Conservation (phyloP, 1,140 invertebrate species). For the Drosophila elegans region DNA sequence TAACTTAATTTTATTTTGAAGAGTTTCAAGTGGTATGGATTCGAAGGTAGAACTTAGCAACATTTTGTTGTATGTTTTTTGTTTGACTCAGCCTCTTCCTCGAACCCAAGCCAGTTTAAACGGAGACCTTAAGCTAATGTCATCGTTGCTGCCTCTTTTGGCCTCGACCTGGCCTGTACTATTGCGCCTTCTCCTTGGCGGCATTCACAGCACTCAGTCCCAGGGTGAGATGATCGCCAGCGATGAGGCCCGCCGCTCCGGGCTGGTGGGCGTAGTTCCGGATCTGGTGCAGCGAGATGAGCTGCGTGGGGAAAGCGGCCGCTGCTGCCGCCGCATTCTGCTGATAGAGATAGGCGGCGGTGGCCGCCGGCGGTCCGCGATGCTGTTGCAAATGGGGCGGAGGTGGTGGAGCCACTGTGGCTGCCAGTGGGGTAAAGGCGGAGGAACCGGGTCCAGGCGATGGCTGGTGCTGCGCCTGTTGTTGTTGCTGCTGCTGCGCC, state of each 20-base stretch:
- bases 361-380: conserved; percentile 86
- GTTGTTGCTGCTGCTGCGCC: conserved; percentile 80
- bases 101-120: conserved; percentile 31
- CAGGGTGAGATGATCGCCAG: conserved; percentile 80
- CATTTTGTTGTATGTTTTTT: neutral
- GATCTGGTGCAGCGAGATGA: conserved; percentile 98
- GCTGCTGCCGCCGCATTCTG: conserved; percentile 87
- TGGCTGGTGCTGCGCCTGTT: conserved; percentile 84
- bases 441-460: conserved; percentile 86
- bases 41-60: neutral
- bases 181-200: conserved; percentile 84
- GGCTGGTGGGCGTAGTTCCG: conserved; percentile 98
- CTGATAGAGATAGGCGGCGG: conserved; percentile 75
- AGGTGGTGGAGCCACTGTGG: conserved; percentile 88
- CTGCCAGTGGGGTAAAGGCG: conserved; percentile 93
- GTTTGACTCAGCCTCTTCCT: no score
- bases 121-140: conserved; percentile 41
- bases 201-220: conserved; percentile 69
- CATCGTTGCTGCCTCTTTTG: conserved; percentile 61
- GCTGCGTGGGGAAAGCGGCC: conserved; percentile 93
- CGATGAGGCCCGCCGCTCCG: conserved; percentile 84
- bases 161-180: conserved; percentile 67
- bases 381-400: conserved; percentile 88
- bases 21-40: conserved; percentile 22
- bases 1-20: conserved; percentile 11